Evolutionary conservation across 2,797 vertebrate species (phyloP), one percentile per base, ranked within the genome.

Genomic region (Pseudomugil gertrudae): DNA sequence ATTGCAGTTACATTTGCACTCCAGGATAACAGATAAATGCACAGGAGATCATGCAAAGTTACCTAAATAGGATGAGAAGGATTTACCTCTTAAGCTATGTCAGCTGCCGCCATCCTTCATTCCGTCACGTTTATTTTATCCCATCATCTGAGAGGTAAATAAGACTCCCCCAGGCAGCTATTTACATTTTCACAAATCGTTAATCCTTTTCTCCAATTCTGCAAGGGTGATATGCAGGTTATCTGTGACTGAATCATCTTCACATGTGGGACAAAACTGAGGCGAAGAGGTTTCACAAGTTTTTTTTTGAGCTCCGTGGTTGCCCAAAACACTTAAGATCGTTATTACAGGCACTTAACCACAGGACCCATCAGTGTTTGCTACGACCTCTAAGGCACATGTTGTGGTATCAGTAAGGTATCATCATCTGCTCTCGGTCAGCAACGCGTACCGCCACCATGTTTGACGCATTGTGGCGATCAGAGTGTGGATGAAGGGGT

Each of bases 311-410:
- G 78, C 73, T 78, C 87, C 77, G 81, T 57, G 69, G 80, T 80
- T 61, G 74, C 76, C 83, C 84, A 78, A 83, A 91, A 87, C 87
- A 91, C 84, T 92, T 88, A 84, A 78, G 75, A 79, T 76, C 77
- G 89, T 89, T 89, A 91, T 92, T 91, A 89, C 83, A 84, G 74
- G 78, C 87, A 90, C 84, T 92, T 91, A 90, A 85, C 88, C 84
- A 78, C 66, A 56, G 66, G 74, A 55, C 71, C 78, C 21, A 60
- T 80, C 78, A 75, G 77, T 72, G 75, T 68, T 79, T 66, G 83
- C 63, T 9, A 84, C 82, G 65, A 74, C 72, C 75, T 86, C 72
- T 84, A 89, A 90, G 83, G 85, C 82, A 84, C 78, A 56, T 56
- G 78, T 78, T 85, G 79, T 64, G 69, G 63, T 79, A 78, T 79